Evolutionary conservation across 1,140 invertebrate species (phyloP).

Genomic region (Drosophila bocqueti): DNA sequence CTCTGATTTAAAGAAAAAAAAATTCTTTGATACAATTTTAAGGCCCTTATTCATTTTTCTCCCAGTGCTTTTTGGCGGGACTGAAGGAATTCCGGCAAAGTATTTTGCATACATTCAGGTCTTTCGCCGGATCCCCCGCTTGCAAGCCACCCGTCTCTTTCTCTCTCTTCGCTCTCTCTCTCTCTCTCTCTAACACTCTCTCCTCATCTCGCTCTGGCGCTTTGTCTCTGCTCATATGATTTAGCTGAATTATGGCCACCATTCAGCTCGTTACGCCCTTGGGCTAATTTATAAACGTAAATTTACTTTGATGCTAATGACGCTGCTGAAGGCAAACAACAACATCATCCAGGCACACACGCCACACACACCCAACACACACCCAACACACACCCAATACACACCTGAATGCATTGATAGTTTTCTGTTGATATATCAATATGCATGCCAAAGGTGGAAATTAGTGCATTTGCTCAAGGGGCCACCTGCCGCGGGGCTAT

Average conservation of each 20-base stretch:
- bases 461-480: slow-evolving; percentile 59
- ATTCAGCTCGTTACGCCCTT: slow-evolving; percentile 40
- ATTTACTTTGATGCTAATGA: slow-evolving; percentile 76
- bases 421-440: slow-evolving; percentile 68
- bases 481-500: slow-evolving; percentile 4
- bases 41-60: neutral
- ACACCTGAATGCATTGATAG: slow-evolving; percentile 38
- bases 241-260: slow-evolving; percentile 44
- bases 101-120: slow-evolving; percentile 63
- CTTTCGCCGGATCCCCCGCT: neutral
- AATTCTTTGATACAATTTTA: neutral
- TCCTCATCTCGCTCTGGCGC: neutral
- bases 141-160: neutral
- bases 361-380: neutral
- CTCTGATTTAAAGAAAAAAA: too few relatives aligned
- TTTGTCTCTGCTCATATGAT: slow-evolving; percentile 38
- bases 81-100: slow-evolving; percentile 43
- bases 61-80: neutral
- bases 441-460: slow-evolving; percentile 47
- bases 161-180: neutral
- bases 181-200: neutral
- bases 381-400: slow-evolving; percentile 1
- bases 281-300: slow-evolving; percentile 67
- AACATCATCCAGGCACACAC: slow-evolving; percentile 23
- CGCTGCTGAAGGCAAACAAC: slow-evolving; percentile 50